These are phyloP conservation scores for Onychostruthus taczanowskii DNA, from an alignment of 2,113 vertebrate species.

Conservation along the genomic window DNA sequence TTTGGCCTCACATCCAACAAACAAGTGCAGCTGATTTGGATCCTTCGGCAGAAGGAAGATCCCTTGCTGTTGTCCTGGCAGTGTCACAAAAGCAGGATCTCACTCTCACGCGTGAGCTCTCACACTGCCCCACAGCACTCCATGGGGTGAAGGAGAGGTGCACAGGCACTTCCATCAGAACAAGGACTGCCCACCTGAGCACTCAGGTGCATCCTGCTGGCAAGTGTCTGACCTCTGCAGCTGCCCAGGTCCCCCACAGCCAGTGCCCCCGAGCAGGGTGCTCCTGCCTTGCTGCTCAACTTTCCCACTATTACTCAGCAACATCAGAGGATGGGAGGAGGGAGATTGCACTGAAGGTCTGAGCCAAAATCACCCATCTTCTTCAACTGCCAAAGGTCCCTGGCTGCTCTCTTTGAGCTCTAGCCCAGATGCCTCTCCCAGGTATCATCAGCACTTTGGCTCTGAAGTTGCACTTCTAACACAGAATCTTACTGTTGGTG, in stretches of 20 bases:
- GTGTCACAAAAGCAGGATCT: background rate
- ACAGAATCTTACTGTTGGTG: background rate
- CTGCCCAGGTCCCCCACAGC: fast-evolving
- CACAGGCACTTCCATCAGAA: background rate
- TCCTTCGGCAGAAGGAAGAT: background rate
- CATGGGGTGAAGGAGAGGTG: background rate
- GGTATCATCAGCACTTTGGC: background rate
- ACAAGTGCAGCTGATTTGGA: background rate
- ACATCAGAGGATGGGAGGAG: background rate
- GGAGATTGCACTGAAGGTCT: background rate
- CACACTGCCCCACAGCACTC: background rate
- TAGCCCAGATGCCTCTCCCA: background rate
- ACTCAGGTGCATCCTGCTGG: background rate
- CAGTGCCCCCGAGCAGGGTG: fast-evolving
- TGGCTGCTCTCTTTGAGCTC: background rate
- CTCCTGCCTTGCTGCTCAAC: background rate
- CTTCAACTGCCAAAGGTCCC: background rate
- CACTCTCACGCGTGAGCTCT: fast-evolving
- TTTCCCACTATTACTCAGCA: background rate
- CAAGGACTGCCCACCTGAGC: background rate
- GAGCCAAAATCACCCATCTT: background rate
- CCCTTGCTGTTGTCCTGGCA: background rate
- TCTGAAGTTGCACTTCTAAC: background rate
- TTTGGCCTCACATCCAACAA: background rate
- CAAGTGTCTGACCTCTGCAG: background rate